Conservation (phyloP, 2,113 vertebrate genomes). For the Phalacrocorax pelagicus region DNA sequence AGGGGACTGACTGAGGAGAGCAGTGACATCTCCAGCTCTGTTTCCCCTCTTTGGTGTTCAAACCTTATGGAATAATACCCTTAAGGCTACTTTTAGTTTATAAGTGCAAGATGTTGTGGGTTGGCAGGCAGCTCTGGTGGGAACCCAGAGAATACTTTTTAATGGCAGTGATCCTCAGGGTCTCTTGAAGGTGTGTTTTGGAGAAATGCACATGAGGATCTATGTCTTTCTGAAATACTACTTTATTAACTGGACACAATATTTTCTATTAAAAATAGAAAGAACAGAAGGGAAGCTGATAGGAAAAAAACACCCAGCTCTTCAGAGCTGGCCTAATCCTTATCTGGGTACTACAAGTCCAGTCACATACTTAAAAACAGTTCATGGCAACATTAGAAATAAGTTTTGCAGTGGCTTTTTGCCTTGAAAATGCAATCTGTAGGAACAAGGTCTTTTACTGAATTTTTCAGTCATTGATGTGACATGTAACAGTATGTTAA, state of each 20-base stretch:
- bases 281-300: background rate
- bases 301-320: background rate
- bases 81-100: background rate
- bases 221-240: background rate
- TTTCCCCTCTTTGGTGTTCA: background rate
- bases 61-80: background rate
- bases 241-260: background rate
- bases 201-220: background rate
- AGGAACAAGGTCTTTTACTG: background rate
- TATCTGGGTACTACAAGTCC: background rate
- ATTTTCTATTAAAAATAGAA: background rate
- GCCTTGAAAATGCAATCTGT: background rate
- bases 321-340: background rate
- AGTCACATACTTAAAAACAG: background rate
- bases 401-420: background rate
- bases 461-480: background rate
- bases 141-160: background rate
- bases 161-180: background rate
- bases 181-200: background rate
- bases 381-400: background rate
- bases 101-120: background rate
- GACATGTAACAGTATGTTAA: background rate
- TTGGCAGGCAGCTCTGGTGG: background rate
- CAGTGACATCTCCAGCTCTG: background rate
- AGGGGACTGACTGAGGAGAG: background rate